Conservation (phyloP, 2,797 vertebrate species). For the Acestrorhynchus altus region DNA sequence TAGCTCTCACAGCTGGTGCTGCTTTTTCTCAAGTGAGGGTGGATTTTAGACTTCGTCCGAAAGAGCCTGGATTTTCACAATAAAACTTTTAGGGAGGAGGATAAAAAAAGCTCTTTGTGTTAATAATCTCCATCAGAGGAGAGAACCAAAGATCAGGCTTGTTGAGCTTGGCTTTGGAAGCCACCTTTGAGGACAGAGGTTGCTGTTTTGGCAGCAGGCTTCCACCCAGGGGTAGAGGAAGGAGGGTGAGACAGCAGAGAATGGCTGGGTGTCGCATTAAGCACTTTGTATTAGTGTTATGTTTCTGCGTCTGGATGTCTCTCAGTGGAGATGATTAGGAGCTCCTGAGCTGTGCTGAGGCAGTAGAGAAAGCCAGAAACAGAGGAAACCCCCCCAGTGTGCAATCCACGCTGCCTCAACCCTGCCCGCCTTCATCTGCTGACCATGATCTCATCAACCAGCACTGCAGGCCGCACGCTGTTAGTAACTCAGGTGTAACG, state of each 20-base stretch:
- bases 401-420: not conserved
- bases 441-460: constrained; percentile 36
- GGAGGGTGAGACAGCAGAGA: constrained; percentile 44
- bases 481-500: constrained; percentile 10
- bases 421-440: not conserved
- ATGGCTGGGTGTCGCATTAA: constrained; percentile 34
- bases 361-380: constrained; percentile 31
- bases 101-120: constrained; percentile 31
- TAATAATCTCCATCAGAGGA: constrained; percentile 44
- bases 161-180: constrained; percentile 53
- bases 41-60: constrained; percentile 40
- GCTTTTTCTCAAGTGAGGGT: constrained; percentile 43
- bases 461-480: not conserved
- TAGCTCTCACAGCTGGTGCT: constrained; percentile 28
- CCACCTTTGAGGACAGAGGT: constrained; percentile 31
- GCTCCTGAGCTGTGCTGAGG: constrained; percentile 25
- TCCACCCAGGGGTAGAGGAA: constrained; percentile 25
- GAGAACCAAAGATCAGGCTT: constrained; percentile 41
- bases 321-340: constrained; percentile 39
- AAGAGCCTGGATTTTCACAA: constrained; percentile 31
- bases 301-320: constrained; percentile 38
- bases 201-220: constrained; percentile 44
- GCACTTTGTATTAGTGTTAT: constrained; percentile 38
- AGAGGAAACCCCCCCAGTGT: not conserved
- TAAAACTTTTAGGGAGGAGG: not conserved